Evolutionary conservation across 2,113 vertebrate genomes (phyloP).

Genomic region (Myiopsitta monachus): DNA sequence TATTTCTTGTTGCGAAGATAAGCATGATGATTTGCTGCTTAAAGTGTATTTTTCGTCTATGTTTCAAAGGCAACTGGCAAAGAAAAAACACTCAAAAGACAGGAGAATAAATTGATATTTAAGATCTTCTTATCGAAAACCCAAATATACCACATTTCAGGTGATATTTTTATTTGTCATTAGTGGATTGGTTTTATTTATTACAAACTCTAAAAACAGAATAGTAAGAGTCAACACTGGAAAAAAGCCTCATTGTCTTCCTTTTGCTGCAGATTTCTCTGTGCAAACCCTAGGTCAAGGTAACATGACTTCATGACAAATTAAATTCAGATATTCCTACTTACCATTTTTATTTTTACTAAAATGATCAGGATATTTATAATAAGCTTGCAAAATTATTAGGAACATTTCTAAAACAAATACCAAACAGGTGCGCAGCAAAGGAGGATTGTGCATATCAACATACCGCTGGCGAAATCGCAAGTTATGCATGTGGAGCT

Average conservation of each 20-base stretch:
- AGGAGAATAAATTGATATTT: not conserved
- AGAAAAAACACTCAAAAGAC: not conserved
- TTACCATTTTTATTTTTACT: not conserved
- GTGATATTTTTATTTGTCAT: not conserved
- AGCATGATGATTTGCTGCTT: not conserved
- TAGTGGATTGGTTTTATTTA: not conserved
- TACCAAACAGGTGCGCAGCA: not conserved
- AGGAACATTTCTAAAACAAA: not conserved
- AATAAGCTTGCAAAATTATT: not conserved
- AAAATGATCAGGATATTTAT: not conserved
- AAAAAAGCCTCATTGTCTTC: not conserved
- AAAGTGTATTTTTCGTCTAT: not conserved
- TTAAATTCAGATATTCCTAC: not conserved
- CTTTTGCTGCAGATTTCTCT: not conserved
- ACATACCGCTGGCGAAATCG: not conserved
- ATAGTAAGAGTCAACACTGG: not conserved
- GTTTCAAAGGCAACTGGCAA: not conserved
- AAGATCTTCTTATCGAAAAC: not conserved
- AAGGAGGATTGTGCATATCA: not conserved
- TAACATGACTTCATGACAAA: not conserved
- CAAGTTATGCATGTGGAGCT: accelerated
- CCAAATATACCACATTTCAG: not conserved
- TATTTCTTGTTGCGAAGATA: not conserved
- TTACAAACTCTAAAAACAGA: not conserved
- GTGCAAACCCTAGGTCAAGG: not conserved